Base-by-base conservation (phyloP, 1,140 invertebrate species). In the Saxidomus purpurata region DNA sequence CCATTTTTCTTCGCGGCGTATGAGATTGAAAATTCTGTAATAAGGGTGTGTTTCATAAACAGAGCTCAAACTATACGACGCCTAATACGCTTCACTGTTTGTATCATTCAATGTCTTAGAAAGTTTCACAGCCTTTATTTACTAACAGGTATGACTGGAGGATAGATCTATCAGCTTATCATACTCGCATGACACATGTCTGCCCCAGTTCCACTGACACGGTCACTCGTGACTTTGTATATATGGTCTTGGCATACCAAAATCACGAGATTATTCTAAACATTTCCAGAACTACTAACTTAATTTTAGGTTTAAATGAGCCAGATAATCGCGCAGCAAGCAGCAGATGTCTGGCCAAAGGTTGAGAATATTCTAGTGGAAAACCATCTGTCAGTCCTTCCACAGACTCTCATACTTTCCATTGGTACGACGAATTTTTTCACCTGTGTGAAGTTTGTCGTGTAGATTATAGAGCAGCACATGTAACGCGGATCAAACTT, bases 351-450 rank as follows among this genome's bases (percentile, higher is more conserved):
- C 38, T 82, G 80, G 55, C 36, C 80, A 40, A 36, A 61, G 40
- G 40, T 82, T 43, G 80, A 43, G 17, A 38, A 59, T 25, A 38
- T 11, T 52, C 80, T 34, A n/a, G 25, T 13, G 80, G 80, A 4
- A 61, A 59, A 40, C 80, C 80, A 40, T 25, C 63, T 1, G 34
- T 82, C 0, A 40, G 47, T 61, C 80, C 80, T 11, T 52, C 59
- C 4, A 6, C 80, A 9, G 80, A 52, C 1, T 13, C 22, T 15
- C 59, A 63, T 34, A 47, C n/a, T 47, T 63, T 83, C 36, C 28
- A 17, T 9, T 92, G 91, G 91, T 82, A 89, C 19, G 80, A 80
- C 22, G 28, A 90, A 49, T 92, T 92, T 55, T 92, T 92, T 69
- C 71, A 76, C 0, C 31, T 86, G 17, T 92, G 91, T 67, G 34